These are phyloP conservation scores for Heliconius hermathena DNA, from an alignment of 1,140 invertebrate genomes.

Conservation along the genomic window DNA sequence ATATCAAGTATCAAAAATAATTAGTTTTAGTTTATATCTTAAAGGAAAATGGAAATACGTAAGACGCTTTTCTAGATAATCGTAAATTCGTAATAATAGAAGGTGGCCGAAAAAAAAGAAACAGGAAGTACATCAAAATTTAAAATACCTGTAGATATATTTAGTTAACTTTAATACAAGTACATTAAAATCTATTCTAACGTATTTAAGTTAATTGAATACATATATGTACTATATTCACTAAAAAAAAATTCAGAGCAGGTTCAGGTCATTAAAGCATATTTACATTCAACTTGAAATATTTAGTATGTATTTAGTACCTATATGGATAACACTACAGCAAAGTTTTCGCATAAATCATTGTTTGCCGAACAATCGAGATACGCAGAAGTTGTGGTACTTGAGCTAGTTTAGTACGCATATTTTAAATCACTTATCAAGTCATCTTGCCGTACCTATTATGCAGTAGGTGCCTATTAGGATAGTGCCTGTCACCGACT, in stretches of 20 bases:
- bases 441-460: constrained; percentile 18
- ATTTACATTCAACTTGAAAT: constrained; percentile 17
- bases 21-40: no score
- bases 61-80: no score
- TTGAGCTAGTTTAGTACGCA: constrained; percentile 31
- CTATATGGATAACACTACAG: neutral
- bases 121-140: no score
- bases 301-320: neutral
- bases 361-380: constrained; percentile 34
- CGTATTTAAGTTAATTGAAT: no score
- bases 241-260: neutral
- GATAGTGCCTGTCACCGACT: constrained; percentile 4
- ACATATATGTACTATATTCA: neutral
- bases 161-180: no score
- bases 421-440: constrained; percentile 25
- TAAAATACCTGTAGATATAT: no score
- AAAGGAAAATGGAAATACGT: no score
- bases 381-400: constrained; percentile 10
- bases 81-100: no score
- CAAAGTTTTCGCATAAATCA: constrained; percentile 21
- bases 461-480: no score
- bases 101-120: no score
- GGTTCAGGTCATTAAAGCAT: neutral
- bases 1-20: no score
- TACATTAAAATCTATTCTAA: no score